These are phyloP conservation scores for Drosophila aff. DNA, from an alignment of 1,140 invertebrate species.

Conservation along the genomic window DNA sequence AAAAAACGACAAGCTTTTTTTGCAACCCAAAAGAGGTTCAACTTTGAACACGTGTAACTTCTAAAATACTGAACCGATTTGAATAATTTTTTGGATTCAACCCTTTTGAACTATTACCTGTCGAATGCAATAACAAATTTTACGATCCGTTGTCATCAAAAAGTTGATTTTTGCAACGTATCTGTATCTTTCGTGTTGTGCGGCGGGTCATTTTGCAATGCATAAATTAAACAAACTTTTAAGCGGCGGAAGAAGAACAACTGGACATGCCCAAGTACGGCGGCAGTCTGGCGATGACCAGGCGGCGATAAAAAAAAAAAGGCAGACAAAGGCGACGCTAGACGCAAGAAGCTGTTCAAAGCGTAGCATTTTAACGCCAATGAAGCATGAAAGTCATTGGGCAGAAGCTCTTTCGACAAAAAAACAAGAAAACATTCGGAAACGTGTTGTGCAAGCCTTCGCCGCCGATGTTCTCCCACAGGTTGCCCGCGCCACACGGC, in stretches of 20 bases:
- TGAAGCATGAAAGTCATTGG: slow-evolving; percentile 74
- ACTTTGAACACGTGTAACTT: too few species aligned
- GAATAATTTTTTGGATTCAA: too few species aligned
- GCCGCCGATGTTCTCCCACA: slow-evolving; percentile 47
- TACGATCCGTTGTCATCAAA: too few species aligned
- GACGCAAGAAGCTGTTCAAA: slow-evolving; percentile 20
- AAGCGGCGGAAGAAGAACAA: slow-evolving; percentile 56
- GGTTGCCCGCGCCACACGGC: slow-evolving; percentile 29
- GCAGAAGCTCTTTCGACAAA: slow-evolving; percentile 41
- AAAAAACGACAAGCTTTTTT: too few species aligned
- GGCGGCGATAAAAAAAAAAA: slow-evolving; percentile 55
- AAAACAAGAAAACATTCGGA: slow-evolving; percentile 15
- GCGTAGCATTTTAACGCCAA: slow-evolving; percentile 53
- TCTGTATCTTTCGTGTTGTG: too few species aligned
- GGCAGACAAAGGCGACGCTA: slow-evolving; percentile 24
- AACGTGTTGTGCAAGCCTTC: slow-evolving; percentile 43
- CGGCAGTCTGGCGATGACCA: slow-evolving; percentile 60
- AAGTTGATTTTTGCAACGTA: too few species aligned
- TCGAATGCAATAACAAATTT: too few species aligned
- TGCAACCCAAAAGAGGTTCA: too few species aligned
- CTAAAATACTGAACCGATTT: too few species aligned
- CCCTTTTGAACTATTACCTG: too few species aligned
- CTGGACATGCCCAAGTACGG: slow-evolving; percentile 70
- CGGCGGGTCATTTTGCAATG: slow-evolving; percentile 58
- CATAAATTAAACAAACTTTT: slow-evolving; percentile 66